Conservation (phyloP, 2,888 invertebrate species). For the Brachyopa scutellaris region DNA sequence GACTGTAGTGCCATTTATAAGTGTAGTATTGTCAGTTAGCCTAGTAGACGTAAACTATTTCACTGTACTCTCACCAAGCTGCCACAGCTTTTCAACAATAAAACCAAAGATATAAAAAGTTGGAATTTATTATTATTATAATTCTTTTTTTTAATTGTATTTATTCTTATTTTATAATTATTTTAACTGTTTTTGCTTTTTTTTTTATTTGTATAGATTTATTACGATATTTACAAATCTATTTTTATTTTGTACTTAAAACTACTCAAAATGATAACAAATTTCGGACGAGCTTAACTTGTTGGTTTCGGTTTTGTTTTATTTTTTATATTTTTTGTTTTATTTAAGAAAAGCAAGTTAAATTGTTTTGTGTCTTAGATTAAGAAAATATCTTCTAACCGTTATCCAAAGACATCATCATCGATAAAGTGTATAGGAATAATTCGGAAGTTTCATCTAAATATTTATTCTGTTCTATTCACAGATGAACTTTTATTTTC, state of each 20-base stretch:
- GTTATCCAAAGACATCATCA: slow-evolving; percentile 45
- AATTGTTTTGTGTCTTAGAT: slow-evolving; percentile 45
- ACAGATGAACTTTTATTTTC: slow-evolving; percentile 35
- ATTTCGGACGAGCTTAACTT: slow-evolving; percentile 71
- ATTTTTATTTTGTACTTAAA: slow-evolving; percentile 58
- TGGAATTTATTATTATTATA: slow-evolving; percentile 35
- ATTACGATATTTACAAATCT: slow-evolving; percentile 71
- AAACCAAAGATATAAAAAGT: slow-evolving; percentile 45
- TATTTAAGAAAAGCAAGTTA: slow-evolving; percentile 60
- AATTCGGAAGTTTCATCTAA: slow-evolving; percentile 56
- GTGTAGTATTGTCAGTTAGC: no score
- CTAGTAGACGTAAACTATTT: no score
- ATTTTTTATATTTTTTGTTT: background rate
- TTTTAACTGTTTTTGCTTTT: slow-evolving; percentile 68
- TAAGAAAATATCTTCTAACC: slow-evolving; percentile 35
- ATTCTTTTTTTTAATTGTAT: slow-evolving; percentile 41
- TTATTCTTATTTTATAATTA: slow-evolving; percentile 66
- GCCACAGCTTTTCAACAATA: background rate
- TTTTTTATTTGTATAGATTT: slow-evolving; percentile 60
- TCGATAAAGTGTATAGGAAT: slow-evolving; percentile 58
- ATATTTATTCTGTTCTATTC: slow-evolving; percentile 31
- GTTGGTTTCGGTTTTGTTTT: slow-evolving; percentile 27
- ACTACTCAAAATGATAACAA: slow-evolving; percentile 71
- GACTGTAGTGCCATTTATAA: no score
- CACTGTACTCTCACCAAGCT: no score